Percentiles rank a stretch among this genome's conserved stretches.
phyloP scores from a whole-genome alignment of 2,888 invertebrate species.

The Acanthosepion pharaonis region DNA sequence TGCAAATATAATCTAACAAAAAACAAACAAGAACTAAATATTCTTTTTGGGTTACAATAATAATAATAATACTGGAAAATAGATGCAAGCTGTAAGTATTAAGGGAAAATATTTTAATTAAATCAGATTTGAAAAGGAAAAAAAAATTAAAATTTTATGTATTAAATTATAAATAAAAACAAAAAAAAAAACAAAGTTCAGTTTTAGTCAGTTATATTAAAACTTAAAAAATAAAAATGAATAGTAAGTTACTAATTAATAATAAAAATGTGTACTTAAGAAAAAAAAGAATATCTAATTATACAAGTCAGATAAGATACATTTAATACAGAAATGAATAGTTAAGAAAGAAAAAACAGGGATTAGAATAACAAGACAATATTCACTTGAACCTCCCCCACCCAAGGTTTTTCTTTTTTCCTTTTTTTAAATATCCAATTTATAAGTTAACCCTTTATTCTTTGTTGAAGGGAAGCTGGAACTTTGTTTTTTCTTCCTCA shows the following conservation, averaged over 20 bases:
- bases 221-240: background rate
- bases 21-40: background rate
- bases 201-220: conserved; percentile 3
- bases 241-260: no score
- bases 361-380: background rate
- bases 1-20: background rate
- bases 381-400: background rate
- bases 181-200: background rate
- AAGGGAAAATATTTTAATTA: background rate
- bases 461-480: background rate
- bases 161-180: background rate
- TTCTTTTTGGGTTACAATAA: background rate
- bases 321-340: conserved; percentile 21
- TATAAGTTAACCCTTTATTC: background rate
- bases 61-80: background rate
- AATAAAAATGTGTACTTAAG: background rate
- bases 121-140: background rate
- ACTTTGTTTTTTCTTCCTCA: background rate
- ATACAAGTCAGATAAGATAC: conserved; percentile 8
- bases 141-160: background rate
- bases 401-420: background rate
- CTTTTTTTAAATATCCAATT: background rate
- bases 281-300: background rate
- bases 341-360: background rate
- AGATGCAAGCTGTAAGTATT: background rate